Evolutionary conservation across 1,140 invertebrate genomes (phyloP).

Genomic region (Magallana angulata): DNA sequence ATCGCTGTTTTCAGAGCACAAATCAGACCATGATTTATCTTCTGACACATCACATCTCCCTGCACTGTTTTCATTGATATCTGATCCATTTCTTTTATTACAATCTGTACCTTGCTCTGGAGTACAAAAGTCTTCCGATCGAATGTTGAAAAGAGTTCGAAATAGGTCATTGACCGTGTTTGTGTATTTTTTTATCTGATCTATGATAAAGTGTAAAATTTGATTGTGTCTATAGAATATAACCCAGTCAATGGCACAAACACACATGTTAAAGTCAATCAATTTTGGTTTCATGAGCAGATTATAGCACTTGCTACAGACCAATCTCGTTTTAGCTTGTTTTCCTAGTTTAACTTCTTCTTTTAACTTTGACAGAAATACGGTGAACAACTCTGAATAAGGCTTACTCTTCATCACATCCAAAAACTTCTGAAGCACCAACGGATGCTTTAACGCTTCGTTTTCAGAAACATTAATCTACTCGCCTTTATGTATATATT

Average conservation of each 20-base stretch:
- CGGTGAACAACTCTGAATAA: neutral
- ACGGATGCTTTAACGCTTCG: neutral
- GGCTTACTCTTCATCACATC: neutral
- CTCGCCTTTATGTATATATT: neutral
- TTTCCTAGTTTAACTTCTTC: too few relatives aligned
- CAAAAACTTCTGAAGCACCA: neutral
- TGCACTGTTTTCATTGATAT: too few relatives aligned
- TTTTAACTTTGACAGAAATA: too few relatives aligned
- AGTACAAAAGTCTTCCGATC: too few relatives aligned
- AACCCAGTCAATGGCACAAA: neutral
- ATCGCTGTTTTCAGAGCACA: neutral
- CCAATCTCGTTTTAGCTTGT: too few relatives aligned
- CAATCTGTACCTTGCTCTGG: too few relatives aligned
- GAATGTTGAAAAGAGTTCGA: neutral
- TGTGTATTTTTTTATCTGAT: neutral
- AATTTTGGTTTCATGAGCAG: neutral
- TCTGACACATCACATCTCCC: too few relatives aligned
- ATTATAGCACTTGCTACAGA: too few relatives aligned
- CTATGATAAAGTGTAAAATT: neutral
- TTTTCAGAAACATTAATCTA: neutral
- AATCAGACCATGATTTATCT: too few relatives aligned
- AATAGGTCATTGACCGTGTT: neutral
- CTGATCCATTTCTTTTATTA: too few relatives aligned
- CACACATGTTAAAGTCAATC: neutral
- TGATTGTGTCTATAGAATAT: neutral